Conservation (phyloP, 2,888 invertebrate genomes). For the Meloe dianella region DNA sequence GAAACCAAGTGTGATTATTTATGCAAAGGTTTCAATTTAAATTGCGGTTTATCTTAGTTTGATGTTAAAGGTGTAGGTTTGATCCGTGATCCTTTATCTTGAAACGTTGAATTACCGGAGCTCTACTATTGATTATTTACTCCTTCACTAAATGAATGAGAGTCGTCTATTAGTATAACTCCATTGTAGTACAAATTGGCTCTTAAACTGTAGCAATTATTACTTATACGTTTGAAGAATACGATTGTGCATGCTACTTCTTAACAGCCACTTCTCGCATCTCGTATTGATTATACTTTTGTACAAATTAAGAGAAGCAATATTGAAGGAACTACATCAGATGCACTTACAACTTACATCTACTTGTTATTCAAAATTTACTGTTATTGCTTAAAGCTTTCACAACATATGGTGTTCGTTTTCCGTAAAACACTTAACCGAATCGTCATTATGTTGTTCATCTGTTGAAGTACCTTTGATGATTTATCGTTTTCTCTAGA, state of each 20-base stretch:
- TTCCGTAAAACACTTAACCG: slow-evolving; percentile 32
- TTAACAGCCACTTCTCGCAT: too few relatives aligned
- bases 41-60: neutral
- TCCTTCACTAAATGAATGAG: neutral
- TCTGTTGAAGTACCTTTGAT: slow-evolving; percentile 35
- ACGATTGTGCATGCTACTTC: too few relatives aligned
- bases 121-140: neutral
- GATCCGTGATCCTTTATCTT: neutral
- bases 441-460: slow-evolving; percentile 34
- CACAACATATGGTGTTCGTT: slow-evolving; percentile 43
- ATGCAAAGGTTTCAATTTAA: neutral
- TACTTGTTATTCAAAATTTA: slow-evolving; percentile 37
- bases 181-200: neutral
- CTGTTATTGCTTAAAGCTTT: slow-evolving; percentile 47
- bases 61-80: neutral
- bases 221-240: neutral
- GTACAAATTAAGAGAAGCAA: neutral
- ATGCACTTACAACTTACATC: slow-evolving; percentile 1
- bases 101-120: neutral
- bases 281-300: too few relatives aligned
- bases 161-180: neutral
- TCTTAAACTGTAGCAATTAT: neutral
- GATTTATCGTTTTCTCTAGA: slow-evolving; percentile 25
- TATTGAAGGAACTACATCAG: neutral
- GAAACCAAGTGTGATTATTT: neutral